These are phyloP conservation scores for Parnassius orleans DNA, from an alignment of 2,888 invertebrate species.

Conservation along the genomic window DNA sequence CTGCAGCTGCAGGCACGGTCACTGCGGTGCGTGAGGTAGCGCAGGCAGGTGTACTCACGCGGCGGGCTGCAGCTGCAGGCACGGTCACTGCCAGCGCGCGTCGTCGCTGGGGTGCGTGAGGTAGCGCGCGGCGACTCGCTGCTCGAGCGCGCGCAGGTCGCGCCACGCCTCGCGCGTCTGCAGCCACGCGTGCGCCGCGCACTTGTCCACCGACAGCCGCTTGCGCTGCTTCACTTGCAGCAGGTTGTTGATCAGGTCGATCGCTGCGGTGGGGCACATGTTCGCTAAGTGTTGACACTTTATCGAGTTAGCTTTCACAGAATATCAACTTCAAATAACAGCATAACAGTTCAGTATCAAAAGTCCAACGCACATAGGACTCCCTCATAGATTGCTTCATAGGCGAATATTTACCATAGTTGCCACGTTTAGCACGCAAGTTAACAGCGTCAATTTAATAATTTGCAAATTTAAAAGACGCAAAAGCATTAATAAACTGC, in stretches of 20 bases:
- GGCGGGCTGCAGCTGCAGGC: background rate
- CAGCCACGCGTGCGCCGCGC: conserved; percentile 96
- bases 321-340: too few species aligned
- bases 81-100: conserved; percentile 42
- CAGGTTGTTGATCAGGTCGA: conserved; percentile 98
- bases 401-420: too few species aligned
- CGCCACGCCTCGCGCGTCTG: conserved; percentile 98
- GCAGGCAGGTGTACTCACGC: background rate
- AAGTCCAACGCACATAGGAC: too few species aligned
- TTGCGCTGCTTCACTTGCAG: conserved; percentile 98
- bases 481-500: too few species aligned
- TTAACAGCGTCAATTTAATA: too few species aligned
- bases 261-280: conserved; percentile 82
- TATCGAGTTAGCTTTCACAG: too few species aligned
- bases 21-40: conserved; percentile 59
- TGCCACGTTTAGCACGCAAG: too few species aligned
- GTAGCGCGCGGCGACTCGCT: conserved; percentile 59
- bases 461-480: too few species aligned
- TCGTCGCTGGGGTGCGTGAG: conserved; percentile 71
- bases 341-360: too few species aligned
- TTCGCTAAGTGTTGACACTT: background rate
- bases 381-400: too few species aligned
- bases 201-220: conserved; percentile 97
- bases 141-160: conserved; percentile 94
- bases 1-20: conserved; percentile 30